Base-by-base conservation (phyloP, 2,888 invertebrate genomes). In the Hofmannophila pseudospretella region DNA sequence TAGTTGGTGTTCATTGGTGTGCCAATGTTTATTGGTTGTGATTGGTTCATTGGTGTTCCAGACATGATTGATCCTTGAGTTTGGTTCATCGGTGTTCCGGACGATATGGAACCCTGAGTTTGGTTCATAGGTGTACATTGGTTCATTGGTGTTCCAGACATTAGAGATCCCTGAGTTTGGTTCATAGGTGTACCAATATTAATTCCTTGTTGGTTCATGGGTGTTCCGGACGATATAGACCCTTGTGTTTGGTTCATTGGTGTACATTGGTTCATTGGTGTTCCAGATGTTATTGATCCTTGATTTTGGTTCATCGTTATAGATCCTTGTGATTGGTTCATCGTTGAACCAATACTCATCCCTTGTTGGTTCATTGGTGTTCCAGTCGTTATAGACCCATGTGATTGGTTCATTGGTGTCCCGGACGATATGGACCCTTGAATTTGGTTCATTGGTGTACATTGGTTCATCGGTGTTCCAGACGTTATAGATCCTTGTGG, bases 351-450 rank as follows among this genome's bases (percentile, higher is more conserved):
- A n/a, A n/a, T n/a, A n/a, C n/a, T n/a, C n/a, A n/a, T n/a, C n/a
- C 52, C 56, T 11, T 43, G 49, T 33, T 26, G 27, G 10, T 35
- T 26, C 5, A 45, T 32, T 1, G 50, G 46, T 2, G 50, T 50
- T 3, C 51, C 56, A 28, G 45, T 45, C 1, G 47, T 38, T 10
- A 54, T 54, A 0, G 56, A 51, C 2, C 23, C 23, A 3, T 54
- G 55, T 19, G 25, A 30, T 11, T 31, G 31, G 1, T 45, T 56
- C 7, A 54, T 47, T 0, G 67, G 62, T 0, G 64, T 64, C 0
- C 66, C 64, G 3, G 54, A 47, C 3, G 53, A 58, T 3, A 64
- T 59, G 0, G 64, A 68, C 0, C 75, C 76, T 39, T 67, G n/a
- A n/a, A n/a, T n/a, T n/a, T n/a, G n/a, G n/a, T n/a, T n/a, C n/a